Evolutionary conservation across 2,113 vertebrate species (phyloP), one percentile per base, ranked within the genome.

Genomic region (Empidonax alnorum): DNA sequence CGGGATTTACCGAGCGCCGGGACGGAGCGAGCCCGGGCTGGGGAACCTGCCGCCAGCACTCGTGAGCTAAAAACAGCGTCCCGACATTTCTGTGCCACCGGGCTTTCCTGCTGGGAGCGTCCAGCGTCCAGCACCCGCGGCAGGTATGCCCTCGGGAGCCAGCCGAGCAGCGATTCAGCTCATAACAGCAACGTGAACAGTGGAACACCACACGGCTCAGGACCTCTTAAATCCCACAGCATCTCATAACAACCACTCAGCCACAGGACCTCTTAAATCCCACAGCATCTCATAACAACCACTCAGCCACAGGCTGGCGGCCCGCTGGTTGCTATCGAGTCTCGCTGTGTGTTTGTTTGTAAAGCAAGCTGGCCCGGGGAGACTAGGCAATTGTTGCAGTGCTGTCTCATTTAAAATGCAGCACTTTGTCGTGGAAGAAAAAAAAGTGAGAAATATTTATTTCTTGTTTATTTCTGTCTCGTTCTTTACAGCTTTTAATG

Each of bases 121-220:
- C 75, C 30, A 5, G 22, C 3, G 27, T 12, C 27, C 21, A 2
- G 39, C 0, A 33, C 2, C 39, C 10, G 25, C 8, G 7, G 10
- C 53, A 18, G 14, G 6, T 3, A 19, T 4, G 59, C 25, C 71
- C 41, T 17, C 25, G 37, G 50, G 25, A 50, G 21, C 23, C 5
- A 3, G 22, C 10, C 8, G 19, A 12, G 5, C 3, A 11, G 35
- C 3, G 6, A 1, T 23, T 23, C 31, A 17, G 21, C 19, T 39
- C 7, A 0, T 6, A 19, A 7, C 3, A 12, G 50, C 5, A 5
- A 30, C 1, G 44, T 2, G 20, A n/a, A 14, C 52, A 41, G 31
- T 1, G 24, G 21, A 63, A 33, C 7, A 10, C 39, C 7, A 0
- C 18, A 1, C 1, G 3, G 6, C 2, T 22, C 42, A 6, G 37